Evolutionary conservation across 2,888 invertebrate genomes (phyloP).

Genomic region (Drosophila affinis): DNA sequence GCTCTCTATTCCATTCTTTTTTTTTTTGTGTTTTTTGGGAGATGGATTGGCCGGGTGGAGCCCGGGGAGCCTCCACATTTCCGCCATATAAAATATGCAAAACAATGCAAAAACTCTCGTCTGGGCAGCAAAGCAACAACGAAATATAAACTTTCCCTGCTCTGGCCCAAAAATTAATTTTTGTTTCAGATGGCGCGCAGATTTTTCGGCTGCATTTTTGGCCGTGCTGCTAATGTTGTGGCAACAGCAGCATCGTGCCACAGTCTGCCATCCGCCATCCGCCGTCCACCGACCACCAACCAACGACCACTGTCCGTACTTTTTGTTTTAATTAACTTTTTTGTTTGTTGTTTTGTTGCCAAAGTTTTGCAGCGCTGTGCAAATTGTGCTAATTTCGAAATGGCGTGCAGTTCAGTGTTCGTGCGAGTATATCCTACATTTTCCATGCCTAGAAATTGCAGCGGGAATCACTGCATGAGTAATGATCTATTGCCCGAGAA

Average conservation of each 20-base stretch:
- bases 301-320: slow-evolving; percentile 48
- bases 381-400: slow-evolving; percentile 55
- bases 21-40: slow-evolving; percentile 5
- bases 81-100: slow-evolving; percentile 76
- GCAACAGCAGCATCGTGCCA: slow-evolving; percentile 41
- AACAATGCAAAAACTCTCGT: slow-evolving; percentile 71
- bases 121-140: slow-evolving; percentile 45
- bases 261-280: slow-evolving; percentile 24
- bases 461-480: neutral
- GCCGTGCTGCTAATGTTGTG: slow-evolving; percentile 65
- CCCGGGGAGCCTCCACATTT: slow-evolving; percentile 54
- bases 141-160: slow-evolving; percentile 51
- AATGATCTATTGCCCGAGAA: slow-evolving; percentile 4
- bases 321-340: slow-evolving; percentile 73
- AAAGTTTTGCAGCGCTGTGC: slow-evolving; percentile 35
- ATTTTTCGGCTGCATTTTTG: slow-evolving; percentile 60
- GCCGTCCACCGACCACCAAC: slow-evolving; percentile 5
- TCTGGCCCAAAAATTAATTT: slow-evolving; percentile 69
- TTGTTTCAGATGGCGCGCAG: slow-evolving; percentile 67
- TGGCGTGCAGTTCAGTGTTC: slow-evolving; percentile 39
- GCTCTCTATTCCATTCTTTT: slow-evolving; percentile 46
- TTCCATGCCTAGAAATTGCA: slow-evolving; percentile 15
- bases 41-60: slow-evolving; percentile 15
- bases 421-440: neutral
- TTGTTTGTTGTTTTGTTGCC: slow-evolving; percentile 35